These are phyloP conservation scores for Laterallus jamaicensis DNA, from an alignment of 2,113 vertebrate species.

Conservation along the genomic window DNA sequence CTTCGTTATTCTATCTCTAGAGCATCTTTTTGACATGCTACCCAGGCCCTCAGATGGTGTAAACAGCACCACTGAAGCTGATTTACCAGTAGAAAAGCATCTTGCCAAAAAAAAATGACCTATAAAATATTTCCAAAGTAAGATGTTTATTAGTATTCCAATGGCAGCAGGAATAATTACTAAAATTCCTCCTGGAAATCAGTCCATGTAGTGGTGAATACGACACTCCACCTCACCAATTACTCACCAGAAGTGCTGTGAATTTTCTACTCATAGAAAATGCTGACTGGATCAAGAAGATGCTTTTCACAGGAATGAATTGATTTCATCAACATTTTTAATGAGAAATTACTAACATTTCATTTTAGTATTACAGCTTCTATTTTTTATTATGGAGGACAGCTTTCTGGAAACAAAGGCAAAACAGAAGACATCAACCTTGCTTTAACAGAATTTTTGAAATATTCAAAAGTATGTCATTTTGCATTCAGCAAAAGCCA, in stretches of 20 bases:
- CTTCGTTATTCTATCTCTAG: background rate
- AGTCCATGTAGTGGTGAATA: background rate
- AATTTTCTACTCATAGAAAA: slow-evolving; percentile 18
- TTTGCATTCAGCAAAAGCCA: background rate
- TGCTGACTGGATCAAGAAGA: slow-evolving; percentile 17
- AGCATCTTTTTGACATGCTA: background rate
- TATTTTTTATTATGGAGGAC: background rate
- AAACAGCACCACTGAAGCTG: background rate
- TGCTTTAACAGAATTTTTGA: background rate
- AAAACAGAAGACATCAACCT: background rate
- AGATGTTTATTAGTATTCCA: slow-evolving; percentile 28
- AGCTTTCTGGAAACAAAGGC: background rate
- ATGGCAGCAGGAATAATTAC: slow-evolving; percentile 35
- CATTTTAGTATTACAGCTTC: background rate
- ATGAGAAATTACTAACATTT: slow-evolving; percentile 27
- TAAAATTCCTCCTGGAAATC: slow-evolving; percentile 54
- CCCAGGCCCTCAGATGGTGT: background rate
- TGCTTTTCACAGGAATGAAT: background rate
- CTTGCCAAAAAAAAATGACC: slow-evolving; percentile 10
- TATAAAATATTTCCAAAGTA: slow-evolving; percentile 11
- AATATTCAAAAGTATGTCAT: background rate
- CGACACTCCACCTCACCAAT: slow-evolving; percentile 3
- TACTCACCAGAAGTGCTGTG: slow-evolving; percentile 22
- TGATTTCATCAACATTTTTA: slow-evolving; percentile 33
- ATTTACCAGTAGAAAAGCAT: slow-evolving; percentile 3